phyloP scores from a whole-genome alignment of 2,113 vertebrate species.

The Plecotus auritus region DNA sequence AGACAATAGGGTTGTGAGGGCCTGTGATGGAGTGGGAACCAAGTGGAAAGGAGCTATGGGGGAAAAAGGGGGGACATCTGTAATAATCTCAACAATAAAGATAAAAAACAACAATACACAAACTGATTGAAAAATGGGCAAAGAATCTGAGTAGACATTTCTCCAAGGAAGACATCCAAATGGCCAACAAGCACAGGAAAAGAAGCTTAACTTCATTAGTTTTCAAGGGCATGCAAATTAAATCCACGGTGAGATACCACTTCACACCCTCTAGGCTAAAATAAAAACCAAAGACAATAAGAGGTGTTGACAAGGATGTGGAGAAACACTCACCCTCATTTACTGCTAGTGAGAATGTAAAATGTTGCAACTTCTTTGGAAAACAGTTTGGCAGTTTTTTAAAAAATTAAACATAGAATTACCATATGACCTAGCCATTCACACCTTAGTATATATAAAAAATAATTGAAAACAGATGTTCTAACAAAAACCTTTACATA shows the following conservation, averaged over 20 bases:
- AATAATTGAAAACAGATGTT: not conserved
- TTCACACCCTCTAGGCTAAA: not conserved
- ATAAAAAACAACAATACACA: not conserved
- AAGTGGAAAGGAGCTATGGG: no score
- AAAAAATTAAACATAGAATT: not conserved
- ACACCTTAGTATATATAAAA: not conserved
- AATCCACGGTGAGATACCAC: not conserved
- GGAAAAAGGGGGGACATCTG: no score
- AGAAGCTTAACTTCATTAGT: not conserved
- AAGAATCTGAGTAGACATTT: not conserved
- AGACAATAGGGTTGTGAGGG: no score
- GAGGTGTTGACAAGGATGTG: not conserved
- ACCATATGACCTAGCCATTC: not conserved
- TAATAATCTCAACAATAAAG: no score
- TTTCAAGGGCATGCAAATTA: not conserved
- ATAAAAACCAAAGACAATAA: not conserved
- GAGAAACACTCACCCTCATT: not conserved
- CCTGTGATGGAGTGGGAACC: no score
- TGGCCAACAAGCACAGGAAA: not conserved
- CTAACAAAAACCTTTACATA: not conserved
- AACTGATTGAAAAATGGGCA: not conserved
- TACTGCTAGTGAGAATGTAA: not conserved
- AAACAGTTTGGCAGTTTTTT: not conserved
- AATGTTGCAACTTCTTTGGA: not conserved
- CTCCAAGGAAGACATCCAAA: not conserved